phyloP scores from a whole-genome alignment of 2,888 invertebrate species.

The Abrostola triplasia region DNA sequence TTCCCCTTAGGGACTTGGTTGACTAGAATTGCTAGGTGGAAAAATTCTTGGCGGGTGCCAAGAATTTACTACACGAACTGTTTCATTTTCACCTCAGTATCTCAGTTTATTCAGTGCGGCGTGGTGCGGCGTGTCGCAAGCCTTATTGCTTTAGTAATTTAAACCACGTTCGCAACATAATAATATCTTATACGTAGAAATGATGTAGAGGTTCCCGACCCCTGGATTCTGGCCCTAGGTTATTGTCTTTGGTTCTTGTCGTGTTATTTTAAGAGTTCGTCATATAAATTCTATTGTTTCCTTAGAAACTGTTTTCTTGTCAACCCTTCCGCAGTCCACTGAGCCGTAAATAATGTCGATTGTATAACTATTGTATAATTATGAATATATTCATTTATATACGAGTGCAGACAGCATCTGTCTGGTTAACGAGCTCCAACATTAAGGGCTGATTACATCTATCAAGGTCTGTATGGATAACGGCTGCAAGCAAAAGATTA shows the following conservation, averaged over 20 bases:
- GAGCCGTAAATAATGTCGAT: too few relatives aligned
- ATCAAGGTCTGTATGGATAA: too few relatives aligned
- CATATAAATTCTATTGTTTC: too few relatives aligned
- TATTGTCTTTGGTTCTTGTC: too few relatives aligned
- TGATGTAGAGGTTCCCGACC: conserved; percentile 2
- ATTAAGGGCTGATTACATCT: not conserved
- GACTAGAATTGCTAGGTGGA: not conserved
- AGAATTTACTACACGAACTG: conserved; percentile 33
- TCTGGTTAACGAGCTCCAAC: conserved; percentile 22
- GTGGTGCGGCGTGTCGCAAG: conserved; percentile 38
- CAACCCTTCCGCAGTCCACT: too few relatives aligned
- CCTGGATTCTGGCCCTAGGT: not conserved
- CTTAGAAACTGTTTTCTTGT: too few relatives aligned
- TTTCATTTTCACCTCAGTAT: conserved; percentile 53
- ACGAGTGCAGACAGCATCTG: conserved; percentile 16
- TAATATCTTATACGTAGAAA: conserved; percentile 19
- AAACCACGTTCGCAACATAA: conserved; percentile 38
- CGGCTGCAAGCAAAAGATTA: too few relatives aligned
- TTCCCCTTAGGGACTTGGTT: too few relatives aligned
- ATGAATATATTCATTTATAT: too few relatives aligned
- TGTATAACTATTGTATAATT: too few relatives aligned
- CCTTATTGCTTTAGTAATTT: conserved; percentile 59
- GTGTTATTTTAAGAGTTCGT: too few relatives aligned
- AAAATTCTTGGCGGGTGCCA: too few relatives aligned
- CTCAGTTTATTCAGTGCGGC: conserved; percentile 52